Conservation (phyloP, 2,888 invertebrate species). For the Gymnocheta viridis region DNA sequence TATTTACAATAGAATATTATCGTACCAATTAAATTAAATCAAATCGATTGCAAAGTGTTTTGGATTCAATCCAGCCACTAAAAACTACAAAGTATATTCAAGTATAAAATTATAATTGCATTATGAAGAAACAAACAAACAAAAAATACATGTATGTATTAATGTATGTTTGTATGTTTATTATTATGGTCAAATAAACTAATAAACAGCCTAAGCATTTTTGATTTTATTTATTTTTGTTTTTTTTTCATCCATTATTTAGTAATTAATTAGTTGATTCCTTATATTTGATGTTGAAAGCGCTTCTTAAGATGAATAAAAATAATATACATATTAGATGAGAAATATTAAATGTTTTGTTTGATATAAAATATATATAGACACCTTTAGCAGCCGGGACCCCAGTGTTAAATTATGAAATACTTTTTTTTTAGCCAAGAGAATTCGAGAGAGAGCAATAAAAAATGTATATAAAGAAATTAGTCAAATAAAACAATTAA, state of each 20-base stretch:
- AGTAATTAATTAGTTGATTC: background rate
- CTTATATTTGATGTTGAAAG: conserved; percentile 25
- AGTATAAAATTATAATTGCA: conserved; percentile 52
- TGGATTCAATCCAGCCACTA: conserved; percentile 59
- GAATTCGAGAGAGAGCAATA: conserved; percentile 20
- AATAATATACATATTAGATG: conserved; percentile 27
- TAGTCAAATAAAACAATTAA: conserved; percentile 30
- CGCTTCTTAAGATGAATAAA: conserved; percentile 40
- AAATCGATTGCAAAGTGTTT: conserved; percentile 55
- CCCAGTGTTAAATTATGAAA: conserved; percentile 47
- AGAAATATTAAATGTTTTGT: conserved; percentile 13
- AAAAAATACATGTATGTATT: background rate
- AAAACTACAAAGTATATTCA: conserved; percentile 46
- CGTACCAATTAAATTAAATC: conserved; percentile 59
- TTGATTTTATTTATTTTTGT: background rate
- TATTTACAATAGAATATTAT: conserved; percentile 48
- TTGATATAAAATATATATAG: conserved; percentile 40
- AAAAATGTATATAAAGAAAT: conserved; percentile 41
- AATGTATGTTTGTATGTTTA: conserved; percentile 15
- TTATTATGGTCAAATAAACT: conserved; percentile 32
- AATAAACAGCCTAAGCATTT: conserved; percentile 47
- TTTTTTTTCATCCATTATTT: background rate
- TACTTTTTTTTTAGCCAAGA: background rate
- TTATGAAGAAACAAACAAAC: conserved; percentile 26
- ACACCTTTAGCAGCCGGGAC: conserved; percentile 61